Base-by-base conservation (phyloP, 2,888 invertebrate species). In the Lasioglossum lativentre region DNA sequence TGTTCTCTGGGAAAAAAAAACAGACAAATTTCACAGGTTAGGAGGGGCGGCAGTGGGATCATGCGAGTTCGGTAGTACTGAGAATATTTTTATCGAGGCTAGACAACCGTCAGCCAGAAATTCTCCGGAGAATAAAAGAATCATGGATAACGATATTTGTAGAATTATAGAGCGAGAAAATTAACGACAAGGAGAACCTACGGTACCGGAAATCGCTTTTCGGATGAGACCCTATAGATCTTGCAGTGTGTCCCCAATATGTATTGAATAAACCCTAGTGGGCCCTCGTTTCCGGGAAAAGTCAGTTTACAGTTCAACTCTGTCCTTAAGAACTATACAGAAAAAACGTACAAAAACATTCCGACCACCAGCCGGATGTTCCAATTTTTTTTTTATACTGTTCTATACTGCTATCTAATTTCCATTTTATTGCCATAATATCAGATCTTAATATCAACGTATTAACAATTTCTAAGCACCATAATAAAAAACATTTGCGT, bases 1-100 rank as follows among this genome's bases (percentile, higher is more conserved):
- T 82, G 77, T 30, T 66, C 23, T 76, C 90, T 90, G 89, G n/a
- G 47, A 2, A 83, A 85, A 74, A 82, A 84, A 88, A 84, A 74
- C 38, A 75, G 73, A 78, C 3, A 72, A 80, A 86, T 79, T 77
- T 75, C 75, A 68, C 38, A 76, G 12, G 85, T 85, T 84, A 83
- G 77, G 80, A 14, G 75, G 68, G 47, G 38, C 27, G 74, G 45
- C 16, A 19, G 8, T 23, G 40, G 23, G 68, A 42, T 19, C n/a
- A 40, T 30, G 19, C 30, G 63, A 16, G 63, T 16, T 63, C 5
- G 19, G 30, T 56, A 30, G 27, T 14, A 63, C 6, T 6, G 63
- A 30, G 19, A 63, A 6, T 6, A 30, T 34, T 34, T 30, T 30
- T 30, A 63, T 19, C 63, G 19, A 63, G 63, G 63, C 30, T 63